These are phyloP conservation scores for Sialis fuliginosa DNA, from an alignment of 2,888 invertebrate species.

Conservation along the genomic window DNA sequence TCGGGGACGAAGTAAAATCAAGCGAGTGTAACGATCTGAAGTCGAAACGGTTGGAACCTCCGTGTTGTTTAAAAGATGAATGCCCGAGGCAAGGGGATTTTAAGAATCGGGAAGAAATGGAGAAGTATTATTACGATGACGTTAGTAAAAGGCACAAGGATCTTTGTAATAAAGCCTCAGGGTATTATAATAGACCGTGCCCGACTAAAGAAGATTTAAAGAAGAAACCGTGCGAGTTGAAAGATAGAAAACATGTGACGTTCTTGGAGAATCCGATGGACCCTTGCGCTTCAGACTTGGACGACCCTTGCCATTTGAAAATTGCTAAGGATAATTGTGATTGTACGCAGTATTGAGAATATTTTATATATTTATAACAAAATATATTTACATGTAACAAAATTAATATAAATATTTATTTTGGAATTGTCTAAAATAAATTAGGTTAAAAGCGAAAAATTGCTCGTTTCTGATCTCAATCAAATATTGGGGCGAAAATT, in stretches of 20 bases:
- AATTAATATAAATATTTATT: too few relatives aligned
- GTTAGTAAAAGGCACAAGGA: conserved; percentile 20
- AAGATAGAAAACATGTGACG: too few relatives aligned
- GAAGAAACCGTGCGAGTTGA: too few relatives aligned
- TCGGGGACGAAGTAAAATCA: conserved; percentile 1
- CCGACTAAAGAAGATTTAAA: neutral
- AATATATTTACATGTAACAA: too few relatives aligned
- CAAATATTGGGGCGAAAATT: too few relatives aligned
- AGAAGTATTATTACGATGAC: conserved; percentile 21
- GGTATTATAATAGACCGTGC: conserved; percentile 12
- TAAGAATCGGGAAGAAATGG: conserved; percentile 22
- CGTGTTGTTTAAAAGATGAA: conserved; percentile 3
- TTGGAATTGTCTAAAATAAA: too few relatives aligned
- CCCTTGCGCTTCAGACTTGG: conserved; percentile 16
- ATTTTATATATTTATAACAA: too few relatives aligned
- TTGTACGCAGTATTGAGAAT: conserved; percentile 17
- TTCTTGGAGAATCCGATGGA: conserved; percentile 11
- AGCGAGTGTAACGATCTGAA: conserved; percentile 2
- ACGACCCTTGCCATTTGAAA: conserved; percentile 20
- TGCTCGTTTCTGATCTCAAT: too few relatives aligned
- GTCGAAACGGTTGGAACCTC: neutral
- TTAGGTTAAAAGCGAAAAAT: too few relatives aligned
- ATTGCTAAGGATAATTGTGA: conserved; percentile 18
- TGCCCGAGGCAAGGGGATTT: conserved; percentile 11
- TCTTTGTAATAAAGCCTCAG: conserved; percentile 18